A percentile compares a stretch with the other conserved stretches of the same genome.
These are phyloP conservation scores for Leucopternis melanops DNA, from an alignment of 2,113 vertebrate species.

Conservation along the genomic window DNA sequence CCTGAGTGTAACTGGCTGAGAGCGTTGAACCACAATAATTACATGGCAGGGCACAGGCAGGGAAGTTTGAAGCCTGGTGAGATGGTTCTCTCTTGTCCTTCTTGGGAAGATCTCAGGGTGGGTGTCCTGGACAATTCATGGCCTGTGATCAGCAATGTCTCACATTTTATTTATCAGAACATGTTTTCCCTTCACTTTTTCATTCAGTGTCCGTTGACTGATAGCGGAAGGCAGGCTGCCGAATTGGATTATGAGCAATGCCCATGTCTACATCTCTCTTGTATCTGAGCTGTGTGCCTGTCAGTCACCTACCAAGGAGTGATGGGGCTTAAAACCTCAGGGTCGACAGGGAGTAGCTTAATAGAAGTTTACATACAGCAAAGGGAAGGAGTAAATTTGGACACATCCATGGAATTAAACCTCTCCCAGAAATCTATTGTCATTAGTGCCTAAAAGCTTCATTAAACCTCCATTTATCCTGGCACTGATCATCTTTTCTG, in stretches of 20 bases:
- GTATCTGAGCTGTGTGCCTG: neutral
- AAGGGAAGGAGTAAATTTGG: neutral
- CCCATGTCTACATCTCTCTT: neutral
- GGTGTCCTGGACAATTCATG: neutral
- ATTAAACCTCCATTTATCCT: slow-evolving; percentile 19
- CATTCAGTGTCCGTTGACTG: neutral
- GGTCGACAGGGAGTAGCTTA: neutral
- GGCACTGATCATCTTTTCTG: slow-evolving; percentile 4
- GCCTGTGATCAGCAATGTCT: neutral
- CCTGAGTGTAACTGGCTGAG: neutral
- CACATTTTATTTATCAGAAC: neutral
- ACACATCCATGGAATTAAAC: neutral
- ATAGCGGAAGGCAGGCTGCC: neutral
- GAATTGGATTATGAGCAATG: neutral
- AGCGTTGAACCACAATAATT: neutral
- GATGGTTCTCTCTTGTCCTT: neutral
- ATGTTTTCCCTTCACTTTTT: neutral
- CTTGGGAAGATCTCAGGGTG: neutral
- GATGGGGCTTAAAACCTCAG: neutral
- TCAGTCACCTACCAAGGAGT: neutral
- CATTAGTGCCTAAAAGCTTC: neutral
- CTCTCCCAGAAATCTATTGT: neutral
- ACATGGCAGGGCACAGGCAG: neutral
- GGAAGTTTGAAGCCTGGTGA: neutral
- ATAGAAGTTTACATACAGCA: neutral